Conservation (phyloP, 2,888 invertebrate species). For the Eupithecia vulgata region DNA sequence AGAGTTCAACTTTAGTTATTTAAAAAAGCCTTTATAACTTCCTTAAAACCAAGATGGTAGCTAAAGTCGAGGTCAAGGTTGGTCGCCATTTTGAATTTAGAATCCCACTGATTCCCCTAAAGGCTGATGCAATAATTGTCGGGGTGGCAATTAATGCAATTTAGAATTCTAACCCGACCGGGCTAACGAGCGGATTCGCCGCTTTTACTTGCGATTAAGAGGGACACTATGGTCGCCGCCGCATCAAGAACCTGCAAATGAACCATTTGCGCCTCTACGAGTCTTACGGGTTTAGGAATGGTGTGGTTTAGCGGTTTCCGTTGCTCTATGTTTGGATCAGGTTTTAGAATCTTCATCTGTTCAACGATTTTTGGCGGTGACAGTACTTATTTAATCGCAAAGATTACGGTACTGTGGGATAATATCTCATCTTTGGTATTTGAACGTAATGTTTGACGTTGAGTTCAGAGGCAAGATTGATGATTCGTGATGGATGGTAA, state of each 20-base stretch:
- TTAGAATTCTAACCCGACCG: too few species aligned
- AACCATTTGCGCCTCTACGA: background rate
- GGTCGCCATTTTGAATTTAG: too few species aligned
- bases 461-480: background rate
- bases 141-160: too few species aligned
- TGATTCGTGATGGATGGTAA: conserved; percentile 5
- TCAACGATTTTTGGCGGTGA: background rate
- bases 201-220: background rate
- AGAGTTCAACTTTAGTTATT: too few species aligned
- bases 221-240: background rate
- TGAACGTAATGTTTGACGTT: conserved; percentile 1
- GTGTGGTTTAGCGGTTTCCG: background rate
- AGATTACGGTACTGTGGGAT: background rate
- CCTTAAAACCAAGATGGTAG: too few species aligned
- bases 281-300: background rate
- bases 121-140: too few species aligned
- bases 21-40: too few species aligned
- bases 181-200: background rate
- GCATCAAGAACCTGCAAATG: background rate
- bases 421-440: background rate
- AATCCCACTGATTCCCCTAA: too few species aligned
- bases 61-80: too few species aligned
- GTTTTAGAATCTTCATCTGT: background rate
- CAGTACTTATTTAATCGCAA: background rate
- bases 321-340: background rate